Evolutionary conservation across 2,888 invertebrate genomes (phyloP).

Genomic region (Leuctra nigra): DNA sequence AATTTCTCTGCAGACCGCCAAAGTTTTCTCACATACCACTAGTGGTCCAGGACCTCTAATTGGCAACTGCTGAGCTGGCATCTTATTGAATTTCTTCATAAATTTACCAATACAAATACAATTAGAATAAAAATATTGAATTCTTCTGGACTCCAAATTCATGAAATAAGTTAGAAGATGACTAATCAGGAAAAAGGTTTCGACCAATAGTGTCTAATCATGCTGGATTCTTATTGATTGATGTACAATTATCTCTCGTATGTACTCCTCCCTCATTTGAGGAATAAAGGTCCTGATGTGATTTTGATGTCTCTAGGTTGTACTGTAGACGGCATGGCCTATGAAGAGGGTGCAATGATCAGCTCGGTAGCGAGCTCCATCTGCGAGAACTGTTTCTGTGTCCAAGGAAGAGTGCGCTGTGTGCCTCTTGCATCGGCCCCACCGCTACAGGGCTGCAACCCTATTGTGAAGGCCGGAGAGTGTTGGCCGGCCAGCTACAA

Average conservation of each 20-base stretch:
- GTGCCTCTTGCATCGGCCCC: conserved; percentile 70
- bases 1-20: no score
- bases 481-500: conserved; percentile 82
- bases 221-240: conserved; percentile 49
- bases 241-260: not conserved
- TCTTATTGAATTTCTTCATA: no score
- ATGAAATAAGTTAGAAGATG: no score
- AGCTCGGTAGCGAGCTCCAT: conserved; percentile 48
- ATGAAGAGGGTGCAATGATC: conserved; percentile 68
- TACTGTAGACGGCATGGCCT: conserved; percentile 50
- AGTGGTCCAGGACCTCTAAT: no score
- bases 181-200: not conserved
- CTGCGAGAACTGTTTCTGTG: conserved; percentile 77
- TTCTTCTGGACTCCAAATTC: no score
- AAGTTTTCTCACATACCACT: no score
- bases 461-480: conserved; percentile 66
- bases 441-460: conserved; percentile 65
- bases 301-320: conserved; percentile 50
- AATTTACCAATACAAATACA: no score
- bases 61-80: no score
- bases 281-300: not conserved
- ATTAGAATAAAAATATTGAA: no score
- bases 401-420: conserved; percentile 65
- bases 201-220: not conserved
- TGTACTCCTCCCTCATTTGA: not conserved